phyloP scores from a whole-genome alignment of 2,797 vertebrate species.

The Kryptolebias ocellatus region DNA sequence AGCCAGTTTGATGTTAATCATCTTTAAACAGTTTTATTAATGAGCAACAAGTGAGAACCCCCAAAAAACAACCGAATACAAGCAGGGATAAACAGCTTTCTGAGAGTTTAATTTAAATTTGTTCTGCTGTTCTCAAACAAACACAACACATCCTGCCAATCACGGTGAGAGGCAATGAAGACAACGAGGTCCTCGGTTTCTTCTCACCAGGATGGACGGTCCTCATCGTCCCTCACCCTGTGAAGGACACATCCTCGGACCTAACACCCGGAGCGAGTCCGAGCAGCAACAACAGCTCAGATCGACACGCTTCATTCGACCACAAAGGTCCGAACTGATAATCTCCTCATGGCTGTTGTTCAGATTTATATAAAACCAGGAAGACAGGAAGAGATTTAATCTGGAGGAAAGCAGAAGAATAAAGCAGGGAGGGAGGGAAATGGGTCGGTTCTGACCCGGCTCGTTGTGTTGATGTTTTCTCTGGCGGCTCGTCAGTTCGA shows the following conservation, averaged over 20 bases:
- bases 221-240: not conserved
- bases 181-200: too few relatives aligned
- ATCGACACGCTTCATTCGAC: constrained; percentile 23
- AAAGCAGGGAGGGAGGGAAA: not conserved
- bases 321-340: constrained; percentile 8
- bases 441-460: constrained; percentile 26
- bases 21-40: too few relatives aligned
- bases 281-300: not conserved
- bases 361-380: not conserved
- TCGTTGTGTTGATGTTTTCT: constrained; percentile 56
- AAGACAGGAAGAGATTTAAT: not conserved
- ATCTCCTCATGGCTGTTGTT: not conserved
- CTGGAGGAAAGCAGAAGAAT: not conserved
- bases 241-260: not conserved
- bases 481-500: constrained; percentile 46
- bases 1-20: too few relatives aligned
- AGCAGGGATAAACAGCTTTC: too few relatives aligned
- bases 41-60: too few relatives aligned
- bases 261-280: too few relatives aligned
- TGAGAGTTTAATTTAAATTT: too few relatives aligned
- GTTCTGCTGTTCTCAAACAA: too few relatives aligned
- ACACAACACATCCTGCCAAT: too few relatives aligned
- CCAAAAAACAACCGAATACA: too few relatives aligned
- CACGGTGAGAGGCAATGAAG: too few relatives aligned
- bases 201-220: too few relatives aligned